Evolutionary conservation across 2,113 vertebrate species (phyloP).

Genomic region (Cygnus atratus): DNA sequence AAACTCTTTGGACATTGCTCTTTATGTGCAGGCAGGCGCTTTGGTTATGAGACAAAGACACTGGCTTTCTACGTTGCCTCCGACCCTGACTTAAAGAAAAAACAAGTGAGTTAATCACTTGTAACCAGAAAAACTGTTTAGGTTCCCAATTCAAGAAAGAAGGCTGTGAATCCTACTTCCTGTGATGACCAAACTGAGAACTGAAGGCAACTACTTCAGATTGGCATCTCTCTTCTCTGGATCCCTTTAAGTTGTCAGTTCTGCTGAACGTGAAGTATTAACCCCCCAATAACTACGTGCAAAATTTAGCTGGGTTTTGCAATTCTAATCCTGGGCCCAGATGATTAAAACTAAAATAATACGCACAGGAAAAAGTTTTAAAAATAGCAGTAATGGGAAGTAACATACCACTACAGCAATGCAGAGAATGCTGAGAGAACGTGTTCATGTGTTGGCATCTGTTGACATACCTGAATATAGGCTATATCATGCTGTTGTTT

Average conservation of each 20-base stretch:
- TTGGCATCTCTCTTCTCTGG: not conserved
- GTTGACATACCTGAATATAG: no score
- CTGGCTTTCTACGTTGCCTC: not conserved
- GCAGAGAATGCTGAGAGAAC: not conserved
- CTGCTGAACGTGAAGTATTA: not conserved
- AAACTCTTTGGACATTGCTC: not conserved
- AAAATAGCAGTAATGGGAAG: not conserved
- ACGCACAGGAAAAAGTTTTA: not conserved
- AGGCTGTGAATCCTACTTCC: not conserved
- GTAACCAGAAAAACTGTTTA: not conserved
- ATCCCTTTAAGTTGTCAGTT: not conserved
- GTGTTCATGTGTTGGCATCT: not conserved
- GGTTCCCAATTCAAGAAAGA: not conserved
- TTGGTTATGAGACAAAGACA: not conserved
- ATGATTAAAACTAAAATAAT: not conserved
- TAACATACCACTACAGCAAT: not conserved
- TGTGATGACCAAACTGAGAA: not conserved
- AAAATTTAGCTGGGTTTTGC: not conserved
- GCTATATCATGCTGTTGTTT: not conserved
- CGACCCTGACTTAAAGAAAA: not conserved
- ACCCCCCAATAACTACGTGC: not conserved
- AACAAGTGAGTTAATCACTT: not conserved
- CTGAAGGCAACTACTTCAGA: not conserved
- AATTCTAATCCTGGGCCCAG: not conserved
- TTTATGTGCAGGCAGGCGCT: not conserved